phyloP scores from a whole-genome alignment of 1,140 invertebrate genomes.

The Drosophila albomicans region DNA sequence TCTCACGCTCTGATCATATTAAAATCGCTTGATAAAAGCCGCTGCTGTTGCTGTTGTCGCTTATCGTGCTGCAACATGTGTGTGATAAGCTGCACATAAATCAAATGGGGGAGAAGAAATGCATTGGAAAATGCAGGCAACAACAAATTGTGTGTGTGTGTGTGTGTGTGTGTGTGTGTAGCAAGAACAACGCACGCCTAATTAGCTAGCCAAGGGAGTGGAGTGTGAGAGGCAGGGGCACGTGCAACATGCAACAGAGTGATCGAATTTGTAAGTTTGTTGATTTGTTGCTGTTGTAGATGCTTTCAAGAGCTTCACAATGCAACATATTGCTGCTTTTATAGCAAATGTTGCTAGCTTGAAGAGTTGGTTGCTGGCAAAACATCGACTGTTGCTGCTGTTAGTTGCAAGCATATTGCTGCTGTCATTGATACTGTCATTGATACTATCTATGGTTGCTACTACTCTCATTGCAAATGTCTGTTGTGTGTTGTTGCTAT shows the following conservation, averaged over 20 bases:
- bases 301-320: too few relatives aligned
- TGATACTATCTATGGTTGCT: too few relatives aligned
- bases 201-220: neutral
- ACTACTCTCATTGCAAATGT: too few relatives aligned
- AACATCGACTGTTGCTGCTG: neutral
- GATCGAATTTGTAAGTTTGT: too few relatives aligned
- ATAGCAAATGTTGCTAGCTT: too few relatives aligned
- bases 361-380: too few relatives aligned
- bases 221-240: too few relatives aligned
- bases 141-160: constrained; percentile 13
- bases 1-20: constrained; percentile 58
- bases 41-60: constrained; percentile 21
- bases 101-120: constrained; percentile 32
- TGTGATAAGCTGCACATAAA: constrained; percentile 59
- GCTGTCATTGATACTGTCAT: neutral
- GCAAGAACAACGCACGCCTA: neutral
- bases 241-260: too few relatives aligned
- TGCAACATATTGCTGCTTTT: too few relatives aligned
- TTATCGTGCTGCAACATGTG: constrained; percentile 40
- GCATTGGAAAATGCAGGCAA: constrained; percentile 14
- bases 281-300: neutral
- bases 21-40: constrained; percentile 63
- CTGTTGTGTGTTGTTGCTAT: too few relatives aligned
- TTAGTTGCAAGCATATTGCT: neutral
- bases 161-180: neutral